Conservation (phyloP, 1,140 invertebrate genomes). For the Sinonovacula constricta region DNA sequence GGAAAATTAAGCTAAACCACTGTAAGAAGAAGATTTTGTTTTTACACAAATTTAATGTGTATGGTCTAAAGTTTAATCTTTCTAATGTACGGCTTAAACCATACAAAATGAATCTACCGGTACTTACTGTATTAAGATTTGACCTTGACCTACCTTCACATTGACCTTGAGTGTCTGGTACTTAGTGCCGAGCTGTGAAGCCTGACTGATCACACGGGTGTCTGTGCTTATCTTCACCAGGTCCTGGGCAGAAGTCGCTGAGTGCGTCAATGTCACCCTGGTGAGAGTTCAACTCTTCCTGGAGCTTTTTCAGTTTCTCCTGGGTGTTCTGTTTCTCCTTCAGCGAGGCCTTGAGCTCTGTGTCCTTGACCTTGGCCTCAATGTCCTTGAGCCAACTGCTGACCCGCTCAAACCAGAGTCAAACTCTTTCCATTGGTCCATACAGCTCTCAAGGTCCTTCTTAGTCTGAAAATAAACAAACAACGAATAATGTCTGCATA, state of each 20-base stretch:
- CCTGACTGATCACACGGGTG: constrained; percentile 81
- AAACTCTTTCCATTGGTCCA: constrained; percentile 89
- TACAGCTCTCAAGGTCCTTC: constrained; percentile 86
- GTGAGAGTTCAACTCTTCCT: constrained; percentile 90
- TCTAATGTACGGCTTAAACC: too few species aligned
- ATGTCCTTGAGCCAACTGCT: constrained; percentile 93
- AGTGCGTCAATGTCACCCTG: constrained; percentile 95
- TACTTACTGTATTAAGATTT: too few species aligned
- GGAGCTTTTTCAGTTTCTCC: constrained; percentile 83
- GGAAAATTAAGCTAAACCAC: too few species aligned
- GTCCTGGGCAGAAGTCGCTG: constrained; percentile 91
- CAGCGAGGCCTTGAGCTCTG: constrained; percentile 91
- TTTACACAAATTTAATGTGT: too few species aligned
- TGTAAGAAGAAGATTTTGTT: too few species aligned
- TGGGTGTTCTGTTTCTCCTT: constrained; percentile 91
- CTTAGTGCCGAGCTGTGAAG: constrained; percentile 92
- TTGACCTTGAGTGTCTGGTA: constrained; percentile 94
- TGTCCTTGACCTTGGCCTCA: constrained; percentile 91
- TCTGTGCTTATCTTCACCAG: constrained; percentile 73
- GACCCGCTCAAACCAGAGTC: constrained; percentile 92
- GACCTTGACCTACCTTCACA: constrained; percentile 85
- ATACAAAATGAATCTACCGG: too few species aligned
- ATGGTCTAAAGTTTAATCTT: too few species aligned
- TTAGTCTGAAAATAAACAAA: constrained; percentile 65
- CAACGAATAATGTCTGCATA: too few species aligned